Evolutionary conservation across 2,113 vertebrate species (phyloP).

Genomic region (Sigmodon hispidus): DNA sequence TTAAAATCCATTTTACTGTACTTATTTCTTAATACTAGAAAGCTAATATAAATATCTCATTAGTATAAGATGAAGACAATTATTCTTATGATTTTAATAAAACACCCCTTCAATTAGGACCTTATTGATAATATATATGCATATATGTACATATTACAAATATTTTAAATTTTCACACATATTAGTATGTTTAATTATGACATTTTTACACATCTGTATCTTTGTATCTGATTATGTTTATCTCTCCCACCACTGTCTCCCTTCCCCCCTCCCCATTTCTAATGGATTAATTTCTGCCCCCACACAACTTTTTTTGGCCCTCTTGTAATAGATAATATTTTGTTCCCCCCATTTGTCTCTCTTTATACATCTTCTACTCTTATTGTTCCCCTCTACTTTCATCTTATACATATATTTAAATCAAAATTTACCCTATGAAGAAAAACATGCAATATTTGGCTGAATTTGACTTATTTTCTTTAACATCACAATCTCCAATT

Average conservation of each 20-base stretch:
- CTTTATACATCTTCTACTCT: not conserved
- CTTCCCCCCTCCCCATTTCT: not conserved
- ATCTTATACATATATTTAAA: not conserved
- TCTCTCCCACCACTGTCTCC: not conserved
- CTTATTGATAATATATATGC: not conserved
- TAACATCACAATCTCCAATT: not conserved
- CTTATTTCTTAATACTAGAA: constrained; percentile 43
- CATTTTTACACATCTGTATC: not conserved
- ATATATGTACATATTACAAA: not conserved
- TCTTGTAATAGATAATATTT: not conserved
- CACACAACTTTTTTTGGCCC: too few species aligned
- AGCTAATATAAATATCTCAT: not conserved
- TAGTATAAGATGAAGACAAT: not conserved
- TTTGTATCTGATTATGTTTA: not conserved
- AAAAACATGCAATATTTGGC: not conserved
- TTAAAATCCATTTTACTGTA: not conserved
- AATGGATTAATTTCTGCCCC: not conserved
- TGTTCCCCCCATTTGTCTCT: too few species aligned
- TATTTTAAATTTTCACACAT: not conserved
- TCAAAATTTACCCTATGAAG: not conserved
- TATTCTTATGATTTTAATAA: not conserved
- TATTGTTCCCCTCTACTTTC: not conserved
- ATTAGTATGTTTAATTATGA: not conserved
- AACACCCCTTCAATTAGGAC: not conserved
- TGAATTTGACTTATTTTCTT: not conserved